These are phyloP conservation scores for Aporophyla lueneburgensis DNA, from an alignment of 2,888 invertebrate genomes.

Conservation along the genomic window DNA sequence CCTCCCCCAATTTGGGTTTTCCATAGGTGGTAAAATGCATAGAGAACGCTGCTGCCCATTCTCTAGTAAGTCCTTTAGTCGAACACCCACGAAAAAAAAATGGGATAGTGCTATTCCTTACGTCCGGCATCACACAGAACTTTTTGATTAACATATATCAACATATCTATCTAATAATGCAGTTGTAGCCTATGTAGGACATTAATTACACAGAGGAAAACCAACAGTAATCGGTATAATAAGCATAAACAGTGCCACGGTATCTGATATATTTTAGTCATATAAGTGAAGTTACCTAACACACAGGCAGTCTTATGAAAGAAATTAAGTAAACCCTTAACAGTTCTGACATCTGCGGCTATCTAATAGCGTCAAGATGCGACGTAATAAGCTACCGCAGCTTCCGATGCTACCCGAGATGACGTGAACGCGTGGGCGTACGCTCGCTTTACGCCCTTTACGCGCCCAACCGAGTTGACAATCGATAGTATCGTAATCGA, in stretches of 20 bases:
- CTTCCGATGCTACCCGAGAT: slow-evolving; percentile 37
- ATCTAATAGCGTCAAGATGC: background rate
- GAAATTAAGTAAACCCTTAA: background rate
- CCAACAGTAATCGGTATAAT: background rate
- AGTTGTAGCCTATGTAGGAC: too few species aligned
- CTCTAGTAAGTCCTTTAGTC: too few species aligned
- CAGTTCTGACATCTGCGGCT: background rate
- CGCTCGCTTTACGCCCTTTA: slow-evolving; percentile 32
- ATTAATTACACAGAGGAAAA: background rate
- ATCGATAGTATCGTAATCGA: slow-evolving; percentile 54
- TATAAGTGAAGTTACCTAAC: too few species aligned
- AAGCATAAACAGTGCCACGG: background rate
- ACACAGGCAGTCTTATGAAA: background rate
- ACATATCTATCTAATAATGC: too few species aligned
- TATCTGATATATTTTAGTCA: background rate
- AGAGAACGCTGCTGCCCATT: too few species aligned
- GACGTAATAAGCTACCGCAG: slow-evolving; percentile 12
- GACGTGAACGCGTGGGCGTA: slow-evolving; percentile 35
- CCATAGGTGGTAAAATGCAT: too few species aligned
- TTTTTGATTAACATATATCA: too few species aligned
- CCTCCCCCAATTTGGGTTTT: too few species aligned
- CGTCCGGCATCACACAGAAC: too few species aligned
- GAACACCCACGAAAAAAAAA: too few species aligned
- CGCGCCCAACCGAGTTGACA: slow-evolving; percentile 43
- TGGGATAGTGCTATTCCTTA: too few species aligned